Base-by-base conservation (phyloP, 2,797 vertebrate species). In the Muscicapa comitata region DNA sequence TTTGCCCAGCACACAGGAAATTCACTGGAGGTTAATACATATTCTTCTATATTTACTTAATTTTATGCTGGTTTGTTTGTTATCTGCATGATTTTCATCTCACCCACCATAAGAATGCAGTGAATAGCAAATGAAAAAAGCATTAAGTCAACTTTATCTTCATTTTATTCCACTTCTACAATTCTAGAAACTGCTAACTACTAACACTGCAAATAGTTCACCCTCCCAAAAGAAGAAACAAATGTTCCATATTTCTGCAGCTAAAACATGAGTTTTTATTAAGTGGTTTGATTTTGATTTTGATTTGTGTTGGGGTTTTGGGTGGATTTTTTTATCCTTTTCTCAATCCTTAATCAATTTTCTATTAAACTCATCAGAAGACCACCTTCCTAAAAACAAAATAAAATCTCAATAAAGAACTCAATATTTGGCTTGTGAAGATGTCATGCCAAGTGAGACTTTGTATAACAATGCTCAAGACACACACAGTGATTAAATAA, bases 401-500 rank as follows among this genome's bases (percentile, higher is more conserved):
- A 43, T 37, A 74, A 91, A 70, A 80, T n/a, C 18, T 57, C 51
- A 65, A 13, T 24, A 29, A 74, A 71, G 24, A 53, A 51, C 17
- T 58, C 45, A 65, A 58, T 1, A 45, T 87, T 68, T 83, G 24
- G 26, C 21, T 88, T 70, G 31, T 7, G 26, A 63, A 88, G 93
- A 90, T 26, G 17, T 47, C 29, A 23, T 9, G 25, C 7, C 45
- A 90, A 90, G 55, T 38, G 45, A 59, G 20, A 25, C 51, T 88
- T 43, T 79, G 38, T 65, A 33, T 53, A 88, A 79, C 20, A 89
- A 84, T 4, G 35, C 55, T 87, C 14, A 92, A 79, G 59, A 68
- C 10, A 73, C 51, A 87, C 17, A 76, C 6, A 18, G 47, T 6
- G 38, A 88, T 93, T 91, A 85, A 85, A 66, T 38, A 71, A 91